A percentile compares a stretch with the other conserved stretches of the same genome.
phyloP scores from a whole-genome alignment of 2,113 vertebrate species.

The Meles meles region DNA sequence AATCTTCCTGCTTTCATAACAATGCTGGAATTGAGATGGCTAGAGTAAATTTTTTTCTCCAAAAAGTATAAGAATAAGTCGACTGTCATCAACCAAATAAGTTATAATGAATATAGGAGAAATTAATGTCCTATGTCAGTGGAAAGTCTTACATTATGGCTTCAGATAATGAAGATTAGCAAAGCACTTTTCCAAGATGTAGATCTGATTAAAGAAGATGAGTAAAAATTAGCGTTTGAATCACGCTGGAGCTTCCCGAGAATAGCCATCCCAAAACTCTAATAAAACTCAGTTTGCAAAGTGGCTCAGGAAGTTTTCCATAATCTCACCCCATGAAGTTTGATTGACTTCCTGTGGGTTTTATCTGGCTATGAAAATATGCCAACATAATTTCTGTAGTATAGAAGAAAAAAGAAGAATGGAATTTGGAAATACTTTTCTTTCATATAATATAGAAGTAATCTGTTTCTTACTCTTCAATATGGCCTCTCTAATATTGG shows the following conservation, averaged over 20 bases:
- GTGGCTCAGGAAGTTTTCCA: neutral
- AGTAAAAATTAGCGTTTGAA: neutral
- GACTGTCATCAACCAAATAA: neutral
- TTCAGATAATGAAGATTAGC: slow-evolving; percentile 24
- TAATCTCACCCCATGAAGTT: neutral
- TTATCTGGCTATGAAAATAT: neutral
- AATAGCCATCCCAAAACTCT: neutral
- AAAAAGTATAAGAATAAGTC: neutral
- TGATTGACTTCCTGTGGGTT: neutral
- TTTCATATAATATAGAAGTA: neutral
- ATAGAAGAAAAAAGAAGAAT: neutral
- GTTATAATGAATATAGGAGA: neutral
- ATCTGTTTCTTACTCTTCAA: neutral
- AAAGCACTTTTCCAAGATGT: neutral
- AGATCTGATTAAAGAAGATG: neutral
- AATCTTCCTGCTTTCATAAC: neutral
- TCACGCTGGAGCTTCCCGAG: neutral
- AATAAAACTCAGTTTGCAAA: neutral
- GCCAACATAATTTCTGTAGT: neutral
- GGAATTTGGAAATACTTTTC: neutral
- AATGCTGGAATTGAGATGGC: neutral
- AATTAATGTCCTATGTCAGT: neutral
- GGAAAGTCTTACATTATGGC: neutral
- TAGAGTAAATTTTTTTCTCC: neutral
- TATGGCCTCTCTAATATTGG: neutral